Base-by-base conservation (phyloP, 2,797 vertebrate species). In the Periparus ater region DNA sequence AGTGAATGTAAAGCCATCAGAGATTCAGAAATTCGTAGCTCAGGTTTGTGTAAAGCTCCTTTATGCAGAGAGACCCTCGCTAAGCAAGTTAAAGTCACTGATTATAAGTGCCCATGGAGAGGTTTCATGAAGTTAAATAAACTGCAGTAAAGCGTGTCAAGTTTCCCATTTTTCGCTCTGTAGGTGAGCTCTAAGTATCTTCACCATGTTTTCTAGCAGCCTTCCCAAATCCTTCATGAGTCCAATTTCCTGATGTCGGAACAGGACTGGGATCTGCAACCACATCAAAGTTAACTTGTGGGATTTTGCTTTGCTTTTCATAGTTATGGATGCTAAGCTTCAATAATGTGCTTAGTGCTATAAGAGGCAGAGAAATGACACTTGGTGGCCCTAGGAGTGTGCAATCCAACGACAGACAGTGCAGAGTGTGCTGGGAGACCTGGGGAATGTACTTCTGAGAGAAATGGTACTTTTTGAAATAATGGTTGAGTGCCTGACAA, bases 251-350 rank as follows among this genome's bases (percentile, higher is more conserved):
- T 84, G 51, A 76, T 84, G 63, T 95, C 76, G 79, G 71, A 96
- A 81, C 70, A 74, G 82, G 44, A 60, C 58, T 71, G 68, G 44
- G 66, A 72, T 78, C 66, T 84, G 60, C 73, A 89, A 51, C 48
- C 61, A 91, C 76, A 93, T 93, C 89, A 90, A 92, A 96, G 85
- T 92, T 78, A 91, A 60, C 47, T 89, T 73, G n/a, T 70, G 70
- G 74, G 81, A 85, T 91, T 96, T 88, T 92, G 36, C 84, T 89
- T 89, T 88, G 34, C 55, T 88, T 81, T 91, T 78, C 66, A 10
- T 57, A 81, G 55, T 91, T 88, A 88, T 3, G 66, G 88, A 90
- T 94, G 85, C 83, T 97, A 96, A 96, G 96, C 92, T 95, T 72
- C 8, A 5, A n/a, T 93, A 95, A 96, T 91, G 67, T 96, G 89